phyloP scores from a whole-genome alignment of 2,113 vertebrate species.

The Marmota monax region DNA sequence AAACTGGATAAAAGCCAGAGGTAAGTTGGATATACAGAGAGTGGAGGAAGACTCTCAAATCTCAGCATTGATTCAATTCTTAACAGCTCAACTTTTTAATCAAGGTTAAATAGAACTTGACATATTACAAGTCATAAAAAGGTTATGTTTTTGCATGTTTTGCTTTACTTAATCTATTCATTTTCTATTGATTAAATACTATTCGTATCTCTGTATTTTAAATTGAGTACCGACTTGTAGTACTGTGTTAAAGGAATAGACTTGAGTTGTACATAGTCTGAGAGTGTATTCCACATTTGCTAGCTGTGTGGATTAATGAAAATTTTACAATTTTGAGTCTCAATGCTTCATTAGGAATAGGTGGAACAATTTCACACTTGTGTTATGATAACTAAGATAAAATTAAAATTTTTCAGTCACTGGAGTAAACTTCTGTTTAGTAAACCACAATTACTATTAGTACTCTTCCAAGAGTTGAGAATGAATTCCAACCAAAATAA shows the following conservation, averaged over 20 bases:
- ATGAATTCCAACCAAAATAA: not conserved
- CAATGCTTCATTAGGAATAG: not conserved
- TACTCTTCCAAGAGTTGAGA: not conserved
- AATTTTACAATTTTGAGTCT: not conserved
- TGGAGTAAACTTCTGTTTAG: not conserved
- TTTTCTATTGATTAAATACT: not conserved
- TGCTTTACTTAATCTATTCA: not conserved
- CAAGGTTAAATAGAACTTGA: not conserved
- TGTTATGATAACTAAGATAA: not conserved
- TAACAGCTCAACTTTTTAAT: not conserved
- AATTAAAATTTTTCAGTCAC: not conserved
- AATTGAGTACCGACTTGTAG: not conserved
- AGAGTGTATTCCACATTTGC: not conserved
- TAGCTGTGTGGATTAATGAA: not conserved
- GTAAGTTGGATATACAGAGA: not conserved
- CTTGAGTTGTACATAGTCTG: not conserved
- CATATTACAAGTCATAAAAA: not conserved
- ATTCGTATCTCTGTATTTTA: not conserved
- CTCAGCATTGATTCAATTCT: not conserved
- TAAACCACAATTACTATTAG: not conserved
- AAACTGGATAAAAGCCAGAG: conserved; percentile 18
- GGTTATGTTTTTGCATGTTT: not conserved
- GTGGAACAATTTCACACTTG: not conserved
- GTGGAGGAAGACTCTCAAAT: not conserved
- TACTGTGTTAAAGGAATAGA: too few species aligned